phyloP scores from a whole-genome alignment of 2,113 vertebrate genomes.

The Apistogramma diplotaenia region DNA sequence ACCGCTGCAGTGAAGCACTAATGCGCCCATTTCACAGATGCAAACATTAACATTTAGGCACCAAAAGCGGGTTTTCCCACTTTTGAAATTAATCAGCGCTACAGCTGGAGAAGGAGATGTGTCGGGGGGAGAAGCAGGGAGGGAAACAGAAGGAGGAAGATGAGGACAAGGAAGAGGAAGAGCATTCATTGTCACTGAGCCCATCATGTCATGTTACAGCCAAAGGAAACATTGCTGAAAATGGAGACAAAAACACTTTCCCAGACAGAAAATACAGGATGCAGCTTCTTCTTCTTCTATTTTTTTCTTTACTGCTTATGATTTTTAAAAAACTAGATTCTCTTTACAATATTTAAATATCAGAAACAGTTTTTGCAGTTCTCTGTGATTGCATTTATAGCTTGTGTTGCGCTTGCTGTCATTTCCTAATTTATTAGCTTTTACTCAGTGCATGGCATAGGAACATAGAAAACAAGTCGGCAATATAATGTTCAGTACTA shows the following conservation, averaged over 20 bases:
- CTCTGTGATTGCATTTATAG: not conserved
- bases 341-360: not conserved
- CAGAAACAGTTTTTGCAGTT: not conserved
- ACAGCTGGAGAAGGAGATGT: not conserved
- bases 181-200: conserved; percentile 8
- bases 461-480: no score
- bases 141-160: conserved; percentile 34
- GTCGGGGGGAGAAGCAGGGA: not conserved
- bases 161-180: conserved; percentile 36
- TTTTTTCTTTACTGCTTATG: not conserved
- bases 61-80: not conserved
- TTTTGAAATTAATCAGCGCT: not conserved
- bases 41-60: not conserved
- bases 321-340: not conserved
- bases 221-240: conserved; percentile 24
- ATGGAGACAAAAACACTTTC: conserved; percentile 7
- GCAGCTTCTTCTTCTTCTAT: not conserved
- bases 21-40: not conserved
- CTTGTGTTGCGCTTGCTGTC: not conserved
- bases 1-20: not conserved
- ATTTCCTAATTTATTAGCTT: not conserved
- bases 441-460: no score
- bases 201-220: conserved; percentile 12
- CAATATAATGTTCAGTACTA: no score
- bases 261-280: conserved; percentile 7